Evolutionary conservation across 2,888 invertebrate species (phyloP).

Genomic region (Epistrophe grossulariae): DNA sequence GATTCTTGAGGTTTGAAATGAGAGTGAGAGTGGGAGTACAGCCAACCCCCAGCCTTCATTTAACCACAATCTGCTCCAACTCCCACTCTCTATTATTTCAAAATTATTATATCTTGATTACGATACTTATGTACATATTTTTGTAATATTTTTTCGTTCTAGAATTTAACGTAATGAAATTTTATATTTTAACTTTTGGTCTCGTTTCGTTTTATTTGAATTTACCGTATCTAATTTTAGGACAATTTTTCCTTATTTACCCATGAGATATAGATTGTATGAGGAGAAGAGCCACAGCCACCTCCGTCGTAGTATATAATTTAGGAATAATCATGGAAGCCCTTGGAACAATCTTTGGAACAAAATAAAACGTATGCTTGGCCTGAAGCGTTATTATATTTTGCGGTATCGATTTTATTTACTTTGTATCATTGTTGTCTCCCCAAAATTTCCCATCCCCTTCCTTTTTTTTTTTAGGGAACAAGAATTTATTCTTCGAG

Average conservation of each 20-base stretch:
- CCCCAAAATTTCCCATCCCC: not conserved
- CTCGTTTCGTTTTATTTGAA: conserved; percentile 60
- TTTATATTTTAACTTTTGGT: conserved; percentile 72
- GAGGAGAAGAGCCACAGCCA: not conserved
- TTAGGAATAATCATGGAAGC: not conserved
- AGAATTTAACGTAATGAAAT: conserved; percentile 68
- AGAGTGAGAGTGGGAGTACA: no score
- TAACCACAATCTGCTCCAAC: conserved; percentile 6
- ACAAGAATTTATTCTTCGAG: no score
- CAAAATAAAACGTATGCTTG: conserved; percentile 57
- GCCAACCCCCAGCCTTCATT: not conserved
- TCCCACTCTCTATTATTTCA: conserved; percentile 19
- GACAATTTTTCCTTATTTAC: conserved; percentile 26
- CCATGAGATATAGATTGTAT: conserved; percentile 21
- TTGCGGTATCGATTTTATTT: conserved; percentile 71
- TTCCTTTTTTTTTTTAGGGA: not conserved
- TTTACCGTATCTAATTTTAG: conserved; percentile 72
- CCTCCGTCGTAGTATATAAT: not conserved
- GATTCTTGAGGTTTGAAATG: not conserved
- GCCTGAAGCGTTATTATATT: conserved; percentile 56
- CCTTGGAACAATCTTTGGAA: conserved; percentile 14
- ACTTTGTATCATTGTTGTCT: conserved; percentile 46
- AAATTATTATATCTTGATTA: conserved; percentile 30
- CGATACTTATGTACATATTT: conserved; percentile 3
- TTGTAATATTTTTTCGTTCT: conserved; percentile 58